Conservation (phyloP, 2,888 invertebrate species). For the Pelosia muscerda region DNA sequence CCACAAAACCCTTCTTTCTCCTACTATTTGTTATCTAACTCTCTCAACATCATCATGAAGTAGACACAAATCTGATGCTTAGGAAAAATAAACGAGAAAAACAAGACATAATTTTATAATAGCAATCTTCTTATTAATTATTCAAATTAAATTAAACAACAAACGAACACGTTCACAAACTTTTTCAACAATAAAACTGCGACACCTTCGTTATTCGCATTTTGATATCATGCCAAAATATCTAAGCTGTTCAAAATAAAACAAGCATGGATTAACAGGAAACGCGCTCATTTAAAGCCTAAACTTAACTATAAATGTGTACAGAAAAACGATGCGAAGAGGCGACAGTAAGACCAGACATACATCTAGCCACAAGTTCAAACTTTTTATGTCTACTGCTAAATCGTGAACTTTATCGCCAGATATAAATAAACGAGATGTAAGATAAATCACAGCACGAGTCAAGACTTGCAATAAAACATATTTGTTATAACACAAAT, state of each 20-base stretch:
- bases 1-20: too few species aligned
- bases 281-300: constrained; percentile 20
- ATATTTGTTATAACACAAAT: constrained; percentile 54
- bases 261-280: constrained; percentile 30
- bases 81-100: neutral
- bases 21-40: neutral
- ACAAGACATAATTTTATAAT: neutral
- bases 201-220: constrained; percentile 17
- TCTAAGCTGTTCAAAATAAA: constrained; percentile 39
- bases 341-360: constrained; percentile 39
- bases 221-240: constrained; percentile 25
- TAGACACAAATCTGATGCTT: neutral
- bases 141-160: constrained; percentile 6
- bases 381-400: constrained; percentile 57
- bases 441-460: constrained; percentile 61
- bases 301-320: constrained; percentile 16
- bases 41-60: neutral
- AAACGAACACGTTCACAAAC: constrained; percentile 3
- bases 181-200: constrained; percentile 3
- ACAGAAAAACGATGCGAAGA: neutral
- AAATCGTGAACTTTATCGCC: constrained; percentile 65
- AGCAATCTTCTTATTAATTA: neutral
- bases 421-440: constrained; percentile 63
- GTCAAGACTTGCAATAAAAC: constrained; percentile 52
- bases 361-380: constrained; percentile 52